Evolutionary conservation across 2,888 invertebrate genomes (phyloP).

Genomic region (Dyspetes luteomarginatus): DNA sequence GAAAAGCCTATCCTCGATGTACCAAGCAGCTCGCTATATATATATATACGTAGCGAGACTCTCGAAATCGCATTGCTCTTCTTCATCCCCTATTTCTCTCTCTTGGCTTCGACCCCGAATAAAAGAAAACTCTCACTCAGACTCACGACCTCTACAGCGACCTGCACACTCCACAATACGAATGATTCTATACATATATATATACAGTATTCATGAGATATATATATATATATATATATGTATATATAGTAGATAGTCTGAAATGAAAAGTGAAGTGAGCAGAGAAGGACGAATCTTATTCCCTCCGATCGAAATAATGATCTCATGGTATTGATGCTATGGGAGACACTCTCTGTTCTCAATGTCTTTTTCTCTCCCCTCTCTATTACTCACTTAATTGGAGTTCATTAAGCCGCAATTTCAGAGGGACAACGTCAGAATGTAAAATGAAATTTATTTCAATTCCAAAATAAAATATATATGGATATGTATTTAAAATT

Average conservation of each 20-base stretch:
- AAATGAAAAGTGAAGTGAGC: constrained; percentile 14
- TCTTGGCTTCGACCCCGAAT: constrained; percentile 24
- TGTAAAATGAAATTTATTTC: no score
- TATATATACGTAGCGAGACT: constrained; percentile 13
- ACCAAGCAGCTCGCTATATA: constrained; percentile 2
- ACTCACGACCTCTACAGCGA: background rate
- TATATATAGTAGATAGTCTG: background rate
- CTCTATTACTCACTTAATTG: constrained; percentile 41
- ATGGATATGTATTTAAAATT: no score
- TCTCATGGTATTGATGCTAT: constrained; percentile 34
- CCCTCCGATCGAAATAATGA: constrained; percentile 57
- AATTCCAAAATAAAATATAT: no score
- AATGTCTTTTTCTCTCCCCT: background rate
- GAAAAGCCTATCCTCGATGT: constrained; percentile 58
- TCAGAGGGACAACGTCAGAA: no score
- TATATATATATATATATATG: background rate
- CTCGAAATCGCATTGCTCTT: constrained; percentile 57
- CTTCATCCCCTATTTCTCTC: constrained; percentile 65
- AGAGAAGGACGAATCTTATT: constrained; percentile 26
- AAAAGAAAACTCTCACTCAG: constrained; percentile 32
- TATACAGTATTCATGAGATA: background rate
- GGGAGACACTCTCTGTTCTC: constrained; percentile 12
- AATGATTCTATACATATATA: constrained; percentile 11
- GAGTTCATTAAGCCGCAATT: constrained; percentile 40
- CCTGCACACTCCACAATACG: constrained; percentile 8